A percentile compares a stretch with the other conserved stretches of the same genome.
phyloP scores from a whole-genome alignment of 2,113 vertebrate species.

The Tenebrosternarchus preto region DNA sequence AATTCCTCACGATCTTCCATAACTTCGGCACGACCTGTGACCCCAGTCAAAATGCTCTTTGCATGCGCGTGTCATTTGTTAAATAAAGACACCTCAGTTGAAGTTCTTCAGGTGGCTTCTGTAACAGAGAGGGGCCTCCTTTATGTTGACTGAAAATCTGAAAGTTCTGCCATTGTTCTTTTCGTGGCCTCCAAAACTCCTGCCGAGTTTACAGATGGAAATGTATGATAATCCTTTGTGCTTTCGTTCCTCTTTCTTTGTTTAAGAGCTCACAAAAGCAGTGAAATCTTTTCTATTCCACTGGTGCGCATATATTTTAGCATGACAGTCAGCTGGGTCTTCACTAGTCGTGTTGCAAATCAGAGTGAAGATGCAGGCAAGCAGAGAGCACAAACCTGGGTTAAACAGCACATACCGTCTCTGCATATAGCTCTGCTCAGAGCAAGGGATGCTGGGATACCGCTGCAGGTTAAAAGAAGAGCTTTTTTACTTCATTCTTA shows the following conservation, averaged over 20 bases:
- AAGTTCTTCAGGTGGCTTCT: too few relatives aligned
- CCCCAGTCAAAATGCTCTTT: not conserved
- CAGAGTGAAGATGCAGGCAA: not conserved
- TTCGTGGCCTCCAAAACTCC: not conserved
- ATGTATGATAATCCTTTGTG: slow-evolving; percentile 72
- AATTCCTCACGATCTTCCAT: not conserved
- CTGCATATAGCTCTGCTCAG: not conserved
- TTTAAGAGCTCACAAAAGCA: slow-evolving; percentile 9
- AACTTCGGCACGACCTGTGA: not conserved
- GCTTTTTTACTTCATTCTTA: not conserved
- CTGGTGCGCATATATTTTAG: slow-evolving; percentile 19
- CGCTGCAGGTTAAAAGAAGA: not conserved
- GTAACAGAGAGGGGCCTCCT: too few relatives aligned
- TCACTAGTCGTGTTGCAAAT: not conserved
- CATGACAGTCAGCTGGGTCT: slow-evolving; percentile 2
- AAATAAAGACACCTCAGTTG: too few relatives aligned
- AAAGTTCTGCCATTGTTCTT: not conserved
- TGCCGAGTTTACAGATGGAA: slow-evolving; percentile 63
- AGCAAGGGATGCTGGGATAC: slow-evolving; percentile 4
- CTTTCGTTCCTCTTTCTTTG: slow-evolving; percentile 57
- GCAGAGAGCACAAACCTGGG: not conserved
- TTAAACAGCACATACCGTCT: not conserved
- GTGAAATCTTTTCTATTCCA: slow-evolving; percentile 8
- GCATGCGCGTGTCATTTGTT: too few relatives aligned
- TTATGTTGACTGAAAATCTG: too few relatives aligned